Evolutionary conservation across 2,888 invertebrate species (phyloP).

Genomic region (Drosophila koepferae): DNA sequence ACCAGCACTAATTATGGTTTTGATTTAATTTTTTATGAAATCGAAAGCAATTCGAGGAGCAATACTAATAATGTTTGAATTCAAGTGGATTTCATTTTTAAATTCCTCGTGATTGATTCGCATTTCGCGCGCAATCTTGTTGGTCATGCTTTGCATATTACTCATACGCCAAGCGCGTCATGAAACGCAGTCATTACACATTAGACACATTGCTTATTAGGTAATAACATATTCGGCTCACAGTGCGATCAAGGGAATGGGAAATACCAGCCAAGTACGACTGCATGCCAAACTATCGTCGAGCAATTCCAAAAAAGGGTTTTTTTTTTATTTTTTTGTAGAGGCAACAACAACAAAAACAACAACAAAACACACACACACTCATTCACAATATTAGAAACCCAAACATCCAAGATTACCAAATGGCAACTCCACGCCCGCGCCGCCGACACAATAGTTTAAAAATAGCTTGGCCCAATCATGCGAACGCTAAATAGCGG

Average conservation of each 20-base stretch:
- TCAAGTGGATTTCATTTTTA: not conserved
- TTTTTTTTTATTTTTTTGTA: not conserved
- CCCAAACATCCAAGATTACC: constrained; percentile 29
- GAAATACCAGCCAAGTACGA: constrained; percentile 21
- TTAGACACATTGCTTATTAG: constrained; percentile 26
- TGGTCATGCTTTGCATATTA: constrained; percentile 60
- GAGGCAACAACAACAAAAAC: not conserved
- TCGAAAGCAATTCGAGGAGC: not conserved
- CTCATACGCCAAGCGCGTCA: constrained; percentile 66
- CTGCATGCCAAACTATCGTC: constrained; percentile 26
- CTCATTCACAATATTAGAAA: not conserved
- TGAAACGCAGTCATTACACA: constrained; percentile 23
- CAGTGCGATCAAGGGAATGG: constrained; percentile 4
- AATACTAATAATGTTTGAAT: not conserved
- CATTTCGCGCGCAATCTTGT: not conserved
- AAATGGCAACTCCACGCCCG: constrained; percentile 48
- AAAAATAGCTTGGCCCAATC: constrained; percentile 69
- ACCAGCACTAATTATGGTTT: too few species aligned
- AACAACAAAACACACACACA: not conserved
- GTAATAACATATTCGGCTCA: constrained; percentile 29
- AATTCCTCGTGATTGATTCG: not conserved
- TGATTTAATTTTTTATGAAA: too few species aligned
- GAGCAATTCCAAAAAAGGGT: constrained; percentile 18
- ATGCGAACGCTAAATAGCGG: constrained; percentile 35
- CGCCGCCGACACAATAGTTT: constrained; percentile 58